phyloP scores from a whole-genome alignment of 1,140 invertebrate species.

The Heterodera carotae region DNA sequence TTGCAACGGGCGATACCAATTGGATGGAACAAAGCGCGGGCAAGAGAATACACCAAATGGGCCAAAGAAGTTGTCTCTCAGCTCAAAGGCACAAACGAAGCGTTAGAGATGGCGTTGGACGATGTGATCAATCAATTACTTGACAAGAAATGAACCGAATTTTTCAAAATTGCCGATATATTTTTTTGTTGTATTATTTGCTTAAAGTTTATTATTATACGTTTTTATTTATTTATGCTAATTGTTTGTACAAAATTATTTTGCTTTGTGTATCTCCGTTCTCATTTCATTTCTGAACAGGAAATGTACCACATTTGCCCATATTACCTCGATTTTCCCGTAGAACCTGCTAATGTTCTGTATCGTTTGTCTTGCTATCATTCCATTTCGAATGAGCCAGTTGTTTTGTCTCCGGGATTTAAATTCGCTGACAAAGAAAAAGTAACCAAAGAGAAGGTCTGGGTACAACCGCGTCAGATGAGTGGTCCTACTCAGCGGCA shows the following conservation, averaged over 20 bases:
- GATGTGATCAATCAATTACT: conserved; percentile 67
- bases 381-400: neutral
- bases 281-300: no score
- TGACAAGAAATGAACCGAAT: conserved; percentile 31
- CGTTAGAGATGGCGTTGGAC: conserved; percentile 73
- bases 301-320: no score
- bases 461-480: no score
- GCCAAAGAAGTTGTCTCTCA: conserved; percentile 74
- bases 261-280: no score
- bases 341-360: neutral
- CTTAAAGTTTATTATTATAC: no score
- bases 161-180: no score
- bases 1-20: conserved; percentile 71
- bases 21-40: conserved; percentile 67
- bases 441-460: no score
- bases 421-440: neutral
- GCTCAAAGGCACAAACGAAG: conserved; percentile 73
- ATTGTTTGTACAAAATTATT: no score
- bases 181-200: no score
- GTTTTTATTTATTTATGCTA: no score
- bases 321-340: neutral
- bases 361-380: neutral
- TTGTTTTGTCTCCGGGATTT: neutral
- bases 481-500: no score
- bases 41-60: conserved; percentile 76